These are phyloP conservation scores for Hormaphis cornu DNA, from an alignment of 1,140 invertebrate species.

Conservation along the genomic window DNA sequence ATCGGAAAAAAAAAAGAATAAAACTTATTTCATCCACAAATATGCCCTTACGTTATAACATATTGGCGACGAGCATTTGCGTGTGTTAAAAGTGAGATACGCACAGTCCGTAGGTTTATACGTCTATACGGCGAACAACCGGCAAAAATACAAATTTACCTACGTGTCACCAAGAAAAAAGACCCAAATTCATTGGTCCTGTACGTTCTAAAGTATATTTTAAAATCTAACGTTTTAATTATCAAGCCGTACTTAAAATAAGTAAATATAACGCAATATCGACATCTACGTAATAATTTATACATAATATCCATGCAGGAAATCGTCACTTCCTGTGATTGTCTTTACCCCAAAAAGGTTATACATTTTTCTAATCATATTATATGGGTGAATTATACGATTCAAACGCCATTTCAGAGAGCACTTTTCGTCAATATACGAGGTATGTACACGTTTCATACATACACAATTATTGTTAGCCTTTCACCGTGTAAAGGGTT, in stretches of 20 bases:
- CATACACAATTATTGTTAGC: neutral
- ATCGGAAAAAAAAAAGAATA: too few species aligned
- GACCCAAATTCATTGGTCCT: neutral
- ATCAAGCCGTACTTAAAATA: constrained; percentile 11
- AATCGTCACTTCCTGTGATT: constrained; percentile 22
- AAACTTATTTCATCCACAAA: too few species aligned
- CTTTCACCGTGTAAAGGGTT: too few species aligned
- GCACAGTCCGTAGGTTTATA: too few species aligned
- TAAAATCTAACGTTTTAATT: constrained; percentile 1
- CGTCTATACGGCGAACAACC: too few species aligned
- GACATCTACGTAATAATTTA: too few species aligned
- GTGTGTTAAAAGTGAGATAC: too few species aligned
- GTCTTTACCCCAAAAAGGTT: constrained; percentile 25
- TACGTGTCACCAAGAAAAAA: constrained; percentile 9
- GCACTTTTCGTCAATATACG: neutral
- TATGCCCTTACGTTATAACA: too few species aligned
- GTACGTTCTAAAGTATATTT: neutral
- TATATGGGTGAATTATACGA: constrained; percentile 4
- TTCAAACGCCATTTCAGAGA: constrained; percentile 4
- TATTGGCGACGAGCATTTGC: too few species aligned
- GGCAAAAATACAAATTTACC: too few species aligned
- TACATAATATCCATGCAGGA: constrained; percentile 20
- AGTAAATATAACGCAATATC: constrained; percentile 3
- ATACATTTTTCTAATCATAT: constrained; percentile 2
- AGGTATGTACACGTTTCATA: too few species aligned